Evolutionary conservation across 2,113 vertebrate species (phyloP), one percentile per base, ranked within the genome.

Genomic region (Bostrychus sinensis): DNA sequence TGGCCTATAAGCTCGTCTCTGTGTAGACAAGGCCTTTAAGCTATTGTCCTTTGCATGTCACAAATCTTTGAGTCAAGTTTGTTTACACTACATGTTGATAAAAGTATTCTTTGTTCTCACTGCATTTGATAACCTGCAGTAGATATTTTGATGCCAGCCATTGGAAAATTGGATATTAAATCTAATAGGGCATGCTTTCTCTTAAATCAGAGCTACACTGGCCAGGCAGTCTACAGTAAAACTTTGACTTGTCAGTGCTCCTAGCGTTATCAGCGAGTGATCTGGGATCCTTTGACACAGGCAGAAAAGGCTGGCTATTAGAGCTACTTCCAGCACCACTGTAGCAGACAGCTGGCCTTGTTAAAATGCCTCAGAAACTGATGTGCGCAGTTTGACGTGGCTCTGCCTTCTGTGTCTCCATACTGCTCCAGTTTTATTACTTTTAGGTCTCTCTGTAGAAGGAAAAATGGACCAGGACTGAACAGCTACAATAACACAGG

Each of bases 311-410:
- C 68, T 45, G 67, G 60, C 69, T 82, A 83, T 83, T 85, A 85
- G 73, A 51, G 63, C 70, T 57, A 56, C 70, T 56, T 70, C 28
- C 16, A 73, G 46, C 58, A 59, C 67, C 46, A 60, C 73, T 70
- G 70, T 66, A 80, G 75, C 75, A 79, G 73, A 81, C 73, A 81
- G 81, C 45, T 38, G 56, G 77, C 50, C 65, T 79, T 81, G 79
- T 83, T 86, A 83, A 77, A 81, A 64, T 28, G 66, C 58, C 56
- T 77, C 17, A 46, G 64, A 77, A 46, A 48, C 62, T 77, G 77
- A 76, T 53, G 50, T 20, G 50, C 62, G 41, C 26, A 1, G 54
- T 66, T 59, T 64, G 62, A 82, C 25, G 23, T 67, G 70, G 55
- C 16, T 70, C 66, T 69, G 60, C 48, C 54, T 64, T 5, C 46